phyloP scores from a whole-genome alignment of 2,888 invertebrate species.

The Agonum fuliginosum region DNA sequence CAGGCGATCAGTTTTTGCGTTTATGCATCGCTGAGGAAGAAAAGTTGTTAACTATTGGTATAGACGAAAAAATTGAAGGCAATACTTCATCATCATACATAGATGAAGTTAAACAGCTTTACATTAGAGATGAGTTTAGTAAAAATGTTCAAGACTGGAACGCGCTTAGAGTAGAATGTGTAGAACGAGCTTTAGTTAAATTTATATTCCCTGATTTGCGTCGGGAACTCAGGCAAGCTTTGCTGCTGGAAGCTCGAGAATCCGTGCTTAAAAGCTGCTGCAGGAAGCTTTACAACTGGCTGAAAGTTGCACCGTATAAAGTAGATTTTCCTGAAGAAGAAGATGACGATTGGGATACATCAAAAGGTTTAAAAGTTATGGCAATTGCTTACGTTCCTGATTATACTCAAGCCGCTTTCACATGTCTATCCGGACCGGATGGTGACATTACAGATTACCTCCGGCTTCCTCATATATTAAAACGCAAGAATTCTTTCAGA shows the following conservation, averaged over 20 bases:
- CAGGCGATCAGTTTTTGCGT: constrained; percentile 93
- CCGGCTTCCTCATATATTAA: constrained; percentile 89
- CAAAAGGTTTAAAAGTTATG: constrained; percentile 89
- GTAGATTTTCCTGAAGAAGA: constrained; percentile 85
- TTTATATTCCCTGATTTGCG: constrained; percentile 93
- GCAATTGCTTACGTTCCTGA: constrained; percentile 92
- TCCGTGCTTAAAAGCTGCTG: constrained; percentile 89
- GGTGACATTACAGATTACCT: constrained; percentile 95
- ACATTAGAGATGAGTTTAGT: constrained; percentile 94
- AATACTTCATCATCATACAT: constrained; percentile 86
- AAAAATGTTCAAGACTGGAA: constrained; percentile 98
- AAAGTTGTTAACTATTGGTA: constrained; percentile 82
- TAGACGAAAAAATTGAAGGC: constrained; percentile 86
- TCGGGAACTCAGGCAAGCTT: constrained; percentile 86
- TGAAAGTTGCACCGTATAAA: constrained; percentile 89
- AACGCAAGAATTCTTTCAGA: constrained; percentile 84
- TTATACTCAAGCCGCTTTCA: constrained; percentile 89
- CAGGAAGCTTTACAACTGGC: constrained; percentile 91
- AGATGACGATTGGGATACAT: constrained; percentile 93
- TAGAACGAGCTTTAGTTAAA: constrained; percentile 89
- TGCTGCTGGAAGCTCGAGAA: constrained; percentile 92
- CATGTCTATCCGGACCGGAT: constrained; percentile 89
- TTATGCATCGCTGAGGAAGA: constrained; percentile 88
- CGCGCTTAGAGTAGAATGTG: constrained; percentile 88
- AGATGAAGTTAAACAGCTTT: constrained; percentile 92